phyloP scores from a whole-genome alignment of 1,140 invertebrate genomes.

The Polypedilum vanderplanki region DNA sequence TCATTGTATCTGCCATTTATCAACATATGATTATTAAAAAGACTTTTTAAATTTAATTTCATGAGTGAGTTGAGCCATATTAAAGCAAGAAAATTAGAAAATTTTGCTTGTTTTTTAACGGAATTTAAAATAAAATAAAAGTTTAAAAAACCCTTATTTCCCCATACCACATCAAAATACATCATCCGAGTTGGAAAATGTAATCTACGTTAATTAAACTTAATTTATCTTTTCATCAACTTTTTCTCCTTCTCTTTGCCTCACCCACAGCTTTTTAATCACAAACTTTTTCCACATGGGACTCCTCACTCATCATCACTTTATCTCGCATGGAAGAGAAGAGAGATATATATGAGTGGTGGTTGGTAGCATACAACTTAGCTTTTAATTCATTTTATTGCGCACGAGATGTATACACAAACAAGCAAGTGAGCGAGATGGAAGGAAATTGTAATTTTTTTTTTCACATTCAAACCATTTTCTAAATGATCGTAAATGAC shows the following conservation, averaged over 20 bases:
- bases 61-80: no score
- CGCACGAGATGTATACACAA: neutral
- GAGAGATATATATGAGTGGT: neutral
- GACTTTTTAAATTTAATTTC: no score
- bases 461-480: constrained; percentile 28
- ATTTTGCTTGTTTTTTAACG: no score
- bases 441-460: neutral
- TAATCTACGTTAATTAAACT: constrained; percentile 29
- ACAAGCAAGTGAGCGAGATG: neutral
- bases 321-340: neutral
- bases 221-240: constrained; percentile 28
- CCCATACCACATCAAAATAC: neutral
- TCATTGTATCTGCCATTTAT: no score
- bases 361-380: neutral
- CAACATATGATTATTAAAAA: no score
- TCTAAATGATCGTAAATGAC: constrained; percentile 27
- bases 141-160: no score
- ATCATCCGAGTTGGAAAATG: constrained; percentile 10
- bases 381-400: constrained; percentile 14
- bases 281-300: constrained; percentile 26
- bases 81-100: no score
- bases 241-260: neutral
- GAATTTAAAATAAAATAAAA: no score
- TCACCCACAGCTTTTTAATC: constrained; percentile 27
- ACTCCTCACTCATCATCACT: neutral